phyloP scores from a whole-genome alignment of 2,797 vertebrate species.

The Gymnothorax reevesii region DNA sequence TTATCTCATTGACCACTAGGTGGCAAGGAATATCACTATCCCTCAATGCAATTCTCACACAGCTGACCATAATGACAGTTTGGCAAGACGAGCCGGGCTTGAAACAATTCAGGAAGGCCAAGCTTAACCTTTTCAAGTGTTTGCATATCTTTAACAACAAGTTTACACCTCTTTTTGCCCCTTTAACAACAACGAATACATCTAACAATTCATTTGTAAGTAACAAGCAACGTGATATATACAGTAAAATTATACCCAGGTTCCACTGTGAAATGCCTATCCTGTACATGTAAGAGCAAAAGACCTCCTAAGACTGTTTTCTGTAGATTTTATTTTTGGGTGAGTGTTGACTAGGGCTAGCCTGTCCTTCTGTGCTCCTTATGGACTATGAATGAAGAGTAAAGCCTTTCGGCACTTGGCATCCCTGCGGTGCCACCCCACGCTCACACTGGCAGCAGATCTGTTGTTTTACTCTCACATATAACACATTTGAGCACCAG shows the following conservation, averaged over 20 bases:
- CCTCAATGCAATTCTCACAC: background rate
- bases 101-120: background rate
- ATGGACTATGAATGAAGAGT: background rate
- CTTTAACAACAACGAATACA: background rate
- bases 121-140: background rate
- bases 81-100: background rate
- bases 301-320: background rate
- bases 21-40: background rate
- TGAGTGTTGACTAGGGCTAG: background rate
- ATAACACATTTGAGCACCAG: background rate
- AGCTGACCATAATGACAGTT: background rate
- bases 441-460: background rate
- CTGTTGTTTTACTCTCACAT: background rate
- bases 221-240: no score
- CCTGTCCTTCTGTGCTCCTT: background rate
- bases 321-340: background rate
- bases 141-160: background rate
- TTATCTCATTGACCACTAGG: background rate
- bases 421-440: background rate
- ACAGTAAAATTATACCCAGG: no score
- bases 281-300: background rate
- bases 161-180: no score
- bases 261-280: background rate
- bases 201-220: background rate
- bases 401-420: background rate